Conservation (phyloP, 2,113 vertebrate species). For the Pterocles gutturalis region DNA sequence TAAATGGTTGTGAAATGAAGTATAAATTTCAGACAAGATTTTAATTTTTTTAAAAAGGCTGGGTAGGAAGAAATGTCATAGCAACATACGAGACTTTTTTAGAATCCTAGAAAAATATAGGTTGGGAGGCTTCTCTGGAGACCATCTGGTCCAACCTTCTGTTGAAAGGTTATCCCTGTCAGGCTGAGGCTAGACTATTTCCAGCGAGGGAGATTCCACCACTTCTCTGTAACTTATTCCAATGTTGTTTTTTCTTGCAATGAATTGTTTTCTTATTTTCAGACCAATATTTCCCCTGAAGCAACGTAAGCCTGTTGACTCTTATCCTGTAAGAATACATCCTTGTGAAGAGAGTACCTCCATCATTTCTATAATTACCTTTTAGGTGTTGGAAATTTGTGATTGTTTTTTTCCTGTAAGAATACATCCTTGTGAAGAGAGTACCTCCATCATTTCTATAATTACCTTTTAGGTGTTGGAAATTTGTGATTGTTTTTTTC, state of each 20-base stretch:
- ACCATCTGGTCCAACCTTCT: slow-evolving; percentile 53
- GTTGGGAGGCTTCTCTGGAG: background rate
- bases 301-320: background rate
- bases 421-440: background rate
- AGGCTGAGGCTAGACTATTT: background rate
- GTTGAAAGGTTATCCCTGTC: slow-evolving; percentile 50
- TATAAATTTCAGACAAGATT: background rate
- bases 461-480: background rate
- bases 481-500: background rate
- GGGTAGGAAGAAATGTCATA: background rate
- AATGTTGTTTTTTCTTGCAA: background rate
- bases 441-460: background rate
- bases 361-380: background rate
- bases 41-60: background rate
- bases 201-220: background rate
- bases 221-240: background rate
- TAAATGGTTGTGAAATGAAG: background rate
- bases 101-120: background rate
- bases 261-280: background rate
- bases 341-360: background rate
- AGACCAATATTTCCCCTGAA: background rate
- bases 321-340: background rate
- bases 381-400: background rate
- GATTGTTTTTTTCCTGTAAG: background rate
- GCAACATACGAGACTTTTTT: background rate